phyloP scores from a whole-genome alignment of 2,888 invertebrate species.

The Tolmerus cingulatus region DNA sequence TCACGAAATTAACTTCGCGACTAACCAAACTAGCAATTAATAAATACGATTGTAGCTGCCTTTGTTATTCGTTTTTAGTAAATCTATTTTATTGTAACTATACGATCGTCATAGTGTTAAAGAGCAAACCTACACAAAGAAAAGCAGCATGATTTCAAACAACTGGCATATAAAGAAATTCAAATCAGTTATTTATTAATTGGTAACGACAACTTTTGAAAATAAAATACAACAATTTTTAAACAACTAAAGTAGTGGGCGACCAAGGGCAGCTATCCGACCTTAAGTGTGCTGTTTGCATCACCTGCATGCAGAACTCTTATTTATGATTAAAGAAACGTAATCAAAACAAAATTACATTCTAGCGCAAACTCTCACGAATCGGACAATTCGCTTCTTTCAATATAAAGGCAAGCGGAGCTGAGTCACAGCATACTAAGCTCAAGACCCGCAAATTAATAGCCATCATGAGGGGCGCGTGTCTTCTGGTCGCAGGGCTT shows the following conservation, averaged over 20 bases:
- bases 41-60: neutral
- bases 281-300: neutral
- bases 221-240: neutral
- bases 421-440: neutral
- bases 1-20: neutral
- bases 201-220: neutral
- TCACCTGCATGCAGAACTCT: neutral
- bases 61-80: neutral
- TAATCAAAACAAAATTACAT: slow-evolving; percentile 22
- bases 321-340: slow-evolving; percentile 17
- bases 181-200: neutral
- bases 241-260: neutral
- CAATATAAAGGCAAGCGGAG: neutral
- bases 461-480: neutral
- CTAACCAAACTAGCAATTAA: neutral
- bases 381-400: neutral
- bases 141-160: neutral
- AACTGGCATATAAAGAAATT: neutral
- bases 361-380: neutral
- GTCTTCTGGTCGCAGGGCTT: neutral
- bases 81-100: neutral
- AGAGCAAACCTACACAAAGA: neutral
- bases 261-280: slow-evolving; percentile 1
- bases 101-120: neutral
- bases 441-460: neutral